phyloP scores from a whole-genome alignment of 2,113 vertebrate genomes.

The Sander lucioperca region DNA sequence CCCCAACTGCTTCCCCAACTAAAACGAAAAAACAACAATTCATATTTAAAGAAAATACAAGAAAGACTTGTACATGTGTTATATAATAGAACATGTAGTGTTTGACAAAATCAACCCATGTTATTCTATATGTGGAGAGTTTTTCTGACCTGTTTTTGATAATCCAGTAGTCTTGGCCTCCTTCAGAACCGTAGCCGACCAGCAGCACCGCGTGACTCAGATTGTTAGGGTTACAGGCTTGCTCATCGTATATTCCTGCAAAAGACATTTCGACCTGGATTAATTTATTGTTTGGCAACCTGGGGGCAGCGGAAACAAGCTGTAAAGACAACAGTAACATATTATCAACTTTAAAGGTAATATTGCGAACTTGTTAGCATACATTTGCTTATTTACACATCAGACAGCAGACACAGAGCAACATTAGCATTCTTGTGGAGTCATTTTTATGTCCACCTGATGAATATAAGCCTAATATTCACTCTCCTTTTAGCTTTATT shows the following conservation, averaged over 20 bases:
- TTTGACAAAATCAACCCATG: neutral
- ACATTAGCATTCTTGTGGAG: neutral
- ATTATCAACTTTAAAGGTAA: neutral
- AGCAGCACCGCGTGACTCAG: slow-evolving; percentile 85
- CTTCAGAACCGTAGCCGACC: slow-evolving; percentile 84
- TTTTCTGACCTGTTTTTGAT: slow-evolving; percentile 85
- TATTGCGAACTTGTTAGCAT: neutral
- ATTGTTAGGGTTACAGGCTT: slow-evolving; percentile 77
- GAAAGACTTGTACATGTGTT: neutral
- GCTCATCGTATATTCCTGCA: slow-evolving; percentile 84
- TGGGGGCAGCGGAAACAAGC: neutral
- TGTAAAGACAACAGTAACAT: neutral
- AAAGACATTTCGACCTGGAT: slow-evolving; percentile 2
- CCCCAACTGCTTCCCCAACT: slow-evolving; percentile 86
- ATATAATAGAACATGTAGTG: neutral
- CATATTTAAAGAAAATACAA: neutral
- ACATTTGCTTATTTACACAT: neutral
- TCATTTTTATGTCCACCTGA: neutral
- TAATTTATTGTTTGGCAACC: neutral
- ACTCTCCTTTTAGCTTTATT: neutral
- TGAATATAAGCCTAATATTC: neutral
- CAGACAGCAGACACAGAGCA: no score
- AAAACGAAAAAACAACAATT: neutral
- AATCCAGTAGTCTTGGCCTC: slow-evolving; percentile 84
- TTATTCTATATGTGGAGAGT: accelerated